Evolutionary conservation across 2,113 vertebrate genomes (phyloP).

Genomic region (Thalassarche chlororhynchos): DNA sequence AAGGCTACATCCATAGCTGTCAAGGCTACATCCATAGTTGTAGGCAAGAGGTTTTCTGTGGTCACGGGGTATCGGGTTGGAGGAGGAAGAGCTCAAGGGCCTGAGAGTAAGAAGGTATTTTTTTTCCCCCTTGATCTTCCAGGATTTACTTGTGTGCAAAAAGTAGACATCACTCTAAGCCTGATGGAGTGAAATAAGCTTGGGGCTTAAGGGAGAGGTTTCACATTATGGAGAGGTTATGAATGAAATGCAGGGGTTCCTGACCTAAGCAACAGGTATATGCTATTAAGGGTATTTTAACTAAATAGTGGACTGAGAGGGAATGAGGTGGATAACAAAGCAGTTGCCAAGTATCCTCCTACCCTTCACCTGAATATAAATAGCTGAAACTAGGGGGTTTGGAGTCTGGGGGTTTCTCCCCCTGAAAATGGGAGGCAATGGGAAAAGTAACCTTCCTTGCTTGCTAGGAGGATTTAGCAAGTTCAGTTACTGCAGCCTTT

Average conservation of each 20-base stretch:
- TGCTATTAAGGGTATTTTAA: not conserved
- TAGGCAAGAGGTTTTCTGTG: not conserved
- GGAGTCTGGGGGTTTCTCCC: fast-evolving
- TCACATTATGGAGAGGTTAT: not conserved
- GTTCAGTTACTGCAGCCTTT: not conserved
- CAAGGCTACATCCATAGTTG: not conserved
- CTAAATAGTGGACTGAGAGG: not conserved
- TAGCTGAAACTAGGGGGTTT: not conserved
- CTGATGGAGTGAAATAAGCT: not conserved
- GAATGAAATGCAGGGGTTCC: not conserved
- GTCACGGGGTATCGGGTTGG: not conserved
- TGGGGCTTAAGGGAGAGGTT: not conserved
- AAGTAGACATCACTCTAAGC: not conserved
- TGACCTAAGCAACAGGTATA: not conserved
- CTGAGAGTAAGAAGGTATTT: not conserved
- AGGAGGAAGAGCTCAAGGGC: not conserved
- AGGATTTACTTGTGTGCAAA: not conserved
- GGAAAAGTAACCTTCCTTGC: not conserved
- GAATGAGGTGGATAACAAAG: not conserved
- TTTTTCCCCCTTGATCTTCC: not conserved
- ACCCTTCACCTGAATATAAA: not conserved
- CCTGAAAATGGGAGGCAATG: not conserved
- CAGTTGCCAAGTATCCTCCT: not conserved
- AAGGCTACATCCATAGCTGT: not conserved
- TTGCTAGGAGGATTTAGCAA: not conserved